Conservation (phyloP, 2,797 vertebrate species). For the Brachyrhaphis roseni region DNA sequence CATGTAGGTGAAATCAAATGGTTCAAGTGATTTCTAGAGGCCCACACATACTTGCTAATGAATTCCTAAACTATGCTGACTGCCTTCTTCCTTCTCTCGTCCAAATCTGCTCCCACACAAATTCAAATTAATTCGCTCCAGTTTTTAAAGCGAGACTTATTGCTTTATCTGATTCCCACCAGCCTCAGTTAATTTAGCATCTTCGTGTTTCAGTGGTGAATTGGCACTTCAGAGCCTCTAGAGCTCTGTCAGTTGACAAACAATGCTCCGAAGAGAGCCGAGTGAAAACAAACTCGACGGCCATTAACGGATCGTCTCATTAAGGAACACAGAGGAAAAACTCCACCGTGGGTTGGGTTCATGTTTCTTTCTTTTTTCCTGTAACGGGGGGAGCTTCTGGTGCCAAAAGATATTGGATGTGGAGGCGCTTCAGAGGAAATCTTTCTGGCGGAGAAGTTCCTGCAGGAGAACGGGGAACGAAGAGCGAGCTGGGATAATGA, state of each 20-base stretch:
- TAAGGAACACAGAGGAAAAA: conserved; percentile 9
- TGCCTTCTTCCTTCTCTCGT: background rate
- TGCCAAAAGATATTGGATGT: conserved; percentile 8
- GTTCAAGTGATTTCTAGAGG: background rate
- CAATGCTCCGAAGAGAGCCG: conserved; percentile 34
- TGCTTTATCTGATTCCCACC: conserved; percentile 17
- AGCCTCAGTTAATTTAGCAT: conserved; percentile 21
- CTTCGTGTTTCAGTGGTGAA: conserved; percentile 16
- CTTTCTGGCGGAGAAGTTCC: background rate
- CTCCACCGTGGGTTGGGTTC: background rate
- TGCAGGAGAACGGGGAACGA: background rate
- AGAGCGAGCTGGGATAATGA: conserved; percentile 6
- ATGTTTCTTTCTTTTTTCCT: too few relatives aligned
- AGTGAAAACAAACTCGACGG: conserved; percentile 34
- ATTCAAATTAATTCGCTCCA: background rate
- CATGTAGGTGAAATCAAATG: background rate
- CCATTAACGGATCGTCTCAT: conserved; percentile 28
- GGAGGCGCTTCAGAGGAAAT: background rate
- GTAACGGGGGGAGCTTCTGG: background rate
- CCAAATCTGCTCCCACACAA: background rate
- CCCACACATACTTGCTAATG: background rate
- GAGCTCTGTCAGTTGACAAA: conserved; percentile 46
- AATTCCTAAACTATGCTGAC: background rate
- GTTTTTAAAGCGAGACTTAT: conserved; percentile 3
- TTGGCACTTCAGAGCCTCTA: conserved; percentile 19